Conservation (phyloP, 1,140 invertebrate genomes). For the Ips nitidus region DNA sequence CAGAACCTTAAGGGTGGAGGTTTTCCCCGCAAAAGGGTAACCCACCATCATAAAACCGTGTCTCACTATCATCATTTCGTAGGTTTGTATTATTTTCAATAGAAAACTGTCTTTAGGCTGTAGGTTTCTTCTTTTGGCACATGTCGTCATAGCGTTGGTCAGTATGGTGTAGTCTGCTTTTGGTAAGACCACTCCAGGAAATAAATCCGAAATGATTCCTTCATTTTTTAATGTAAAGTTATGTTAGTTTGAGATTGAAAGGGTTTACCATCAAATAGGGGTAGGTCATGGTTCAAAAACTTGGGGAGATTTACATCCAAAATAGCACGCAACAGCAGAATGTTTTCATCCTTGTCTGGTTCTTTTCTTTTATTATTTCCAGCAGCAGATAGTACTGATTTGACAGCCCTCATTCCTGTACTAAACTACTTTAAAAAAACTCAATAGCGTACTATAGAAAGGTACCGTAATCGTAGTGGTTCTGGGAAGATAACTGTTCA, state of each 20-base stretch:
- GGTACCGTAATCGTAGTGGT: constrained; percentile 86
- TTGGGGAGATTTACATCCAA: constrained; percentile 93
- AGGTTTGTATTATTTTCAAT: constrained; percentile 72
- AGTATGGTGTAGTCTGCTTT: constrained; percentile 72
- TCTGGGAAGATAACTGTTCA: constrained; percentile 82
- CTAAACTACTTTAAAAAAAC: constrained; percentile 1
- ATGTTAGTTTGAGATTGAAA: background rate
- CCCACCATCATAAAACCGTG: constrained; percentile 88
- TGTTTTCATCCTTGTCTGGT: constrained; percentile 79
- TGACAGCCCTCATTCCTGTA: constrained; percentile 72
- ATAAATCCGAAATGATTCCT: constrained; percentile 85
- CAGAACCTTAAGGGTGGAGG: constrained; percentile 64
- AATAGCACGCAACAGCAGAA: constrained; percentile 75
- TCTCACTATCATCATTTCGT: constrained; percentile 82
- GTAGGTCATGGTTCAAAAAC: constrained; percentile 85
- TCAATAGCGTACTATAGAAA: background rate
- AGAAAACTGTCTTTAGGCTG: constrained; percentile 72
- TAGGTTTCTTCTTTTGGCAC: constrained; percentile 66
- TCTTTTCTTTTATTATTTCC: constrained; percentile 83
- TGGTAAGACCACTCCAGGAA: constrained; percentile 77
- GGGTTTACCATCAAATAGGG: constrained; percentile 74
- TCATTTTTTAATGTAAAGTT: background rate
- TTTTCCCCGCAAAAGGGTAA: constrained; percentile 72
- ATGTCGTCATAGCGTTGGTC: constrained; percentile 57
- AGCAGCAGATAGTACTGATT: constrained; percentile 81